phyloP scores from a whole-genome alignment of 1,140 invertebrate genomes.

The Drosophila quadrilineata region DNA sequence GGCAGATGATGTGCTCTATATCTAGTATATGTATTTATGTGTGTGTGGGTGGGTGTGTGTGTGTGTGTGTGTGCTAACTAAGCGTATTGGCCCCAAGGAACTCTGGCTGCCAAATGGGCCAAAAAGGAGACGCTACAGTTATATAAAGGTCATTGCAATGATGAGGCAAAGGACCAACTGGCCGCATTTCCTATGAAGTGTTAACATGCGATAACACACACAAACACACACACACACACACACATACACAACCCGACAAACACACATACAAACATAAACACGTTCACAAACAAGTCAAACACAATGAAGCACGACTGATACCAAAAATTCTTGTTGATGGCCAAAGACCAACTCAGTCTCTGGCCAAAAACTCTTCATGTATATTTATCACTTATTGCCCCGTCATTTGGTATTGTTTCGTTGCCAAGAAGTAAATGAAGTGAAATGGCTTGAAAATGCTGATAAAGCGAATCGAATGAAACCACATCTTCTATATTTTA shows the following conservation, averaged over 20 bases:
- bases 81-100: conserved; percentile 47
- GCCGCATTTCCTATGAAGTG: conserved; percentile 71
- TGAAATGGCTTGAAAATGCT: conserved; percentile 65
- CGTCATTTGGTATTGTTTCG: conserved; percentile 45
- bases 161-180: conserved; percentile 45
- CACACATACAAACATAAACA: too few species aligned
- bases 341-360: not conserved
- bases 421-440: conserved; percentile 54
- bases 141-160: conserved; percentile 74
- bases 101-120: conserved; percentile 22
- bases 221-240: too few species aligned
- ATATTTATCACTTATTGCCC: conserved; percentile 41
- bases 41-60: not conserved
- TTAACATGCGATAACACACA: conserved; percentile 69
- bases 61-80: conserved; percentile 42
- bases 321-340: conserved; percentile 11
- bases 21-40: conserved; percentile 10
- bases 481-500: conserved; percentile 18
- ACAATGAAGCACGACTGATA: conserved; percentile 73
- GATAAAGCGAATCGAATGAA: conserved; percentile 67
- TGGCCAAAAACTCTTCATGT: not conserved
- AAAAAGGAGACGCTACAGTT: conserved; percentile 25
- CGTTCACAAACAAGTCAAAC: conserved; percentile 57
- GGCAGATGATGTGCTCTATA: conserved; percentile 34
- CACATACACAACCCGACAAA: too few species aligned